Conservation (phyloP, 2,113 vertebrate genomes). For the Nibea coibor region DNA sequence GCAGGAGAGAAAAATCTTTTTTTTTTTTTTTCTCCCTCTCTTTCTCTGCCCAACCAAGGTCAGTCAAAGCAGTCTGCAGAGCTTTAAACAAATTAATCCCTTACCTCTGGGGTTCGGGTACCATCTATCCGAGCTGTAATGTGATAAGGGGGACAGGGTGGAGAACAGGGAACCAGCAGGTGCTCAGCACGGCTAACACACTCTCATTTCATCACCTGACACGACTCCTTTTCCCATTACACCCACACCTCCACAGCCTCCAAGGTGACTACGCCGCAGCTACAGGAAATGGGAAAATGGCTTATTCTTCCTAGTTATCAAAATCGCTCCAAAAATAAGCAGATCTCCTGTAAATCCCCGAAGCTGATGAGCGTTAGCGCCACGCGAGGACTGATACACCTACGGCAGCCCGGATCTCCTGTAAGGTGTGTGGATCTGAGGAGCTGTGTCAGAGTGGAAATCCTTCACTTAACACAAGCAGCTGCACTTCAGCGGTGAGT, state of each 20-base stretch:
- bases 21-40: constrained; percentile 1
- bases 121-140: constrained; percentile 78
- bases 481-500: constrained; percentile 20
- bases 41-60: constrained; percentile 69
- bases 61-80: constrained; percentile 68
- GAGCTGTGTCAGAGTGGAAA: constrained; percentile 29
- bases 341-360: constrained; percentile 62
- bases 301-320: constrained; percentile 56
- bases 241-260: constrained; percentile 42
- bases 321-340: constrained; percentile 52
- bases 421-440: constrained; percentile 28
- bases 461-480: constrained; percentile 37
- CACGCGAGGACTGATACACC: constrained; percentile 46
- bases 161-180: constrained; percentile 63
- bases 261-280: constrained; percentile 52
- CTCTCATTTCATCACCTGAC: constrained; percentile 74
- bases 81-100: constrained; percentile 82
- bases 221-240: constrained; percentile 57
- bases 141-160: constrained; percentile 75
- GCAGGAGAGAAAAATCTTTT: constrained; percentile 32
- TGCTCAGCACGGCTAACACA: constrained; percentile 60
- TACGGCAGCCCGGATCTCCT: constrained; percentile 27
- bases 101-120: constrained; percentile 74
- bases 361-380: constrained; percentile 27
- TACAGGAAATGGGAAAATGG: constrained; percentile 50